Conservation (phyloP, 2,888 invertebrate species). For the Tetragnatha montana region DNA sequence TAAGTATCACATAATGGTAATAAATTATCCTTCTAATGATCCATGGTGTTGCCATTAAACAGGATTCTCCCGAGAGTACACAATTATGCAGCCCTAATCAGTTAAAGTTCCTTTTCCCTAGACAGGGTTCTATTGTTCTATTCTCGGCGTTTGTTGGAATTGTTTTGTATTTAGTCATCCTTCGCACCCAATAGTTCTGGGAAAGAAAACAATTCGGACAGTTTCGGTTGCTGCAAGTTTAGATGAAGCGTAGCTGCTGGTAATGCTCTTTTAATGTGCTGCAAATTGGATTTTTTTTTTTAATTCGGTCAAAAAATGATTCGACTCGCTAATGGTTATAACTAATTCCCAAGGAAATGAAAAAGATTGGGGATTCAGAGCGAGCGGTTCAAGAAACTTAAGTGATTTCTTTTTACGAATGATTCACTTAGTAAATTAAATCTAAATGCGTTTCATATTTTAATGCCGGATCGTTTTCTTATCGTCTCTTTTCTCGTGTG, state of each 20-base stretch:
- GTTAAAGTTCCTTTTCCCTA: conserved; percentile 18
- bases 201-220: background rate
- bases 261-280: background rate
- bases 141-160: background rate
- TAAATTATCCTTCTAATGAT: conserved; percentile 45
- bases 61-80: conserved; percentile 24
- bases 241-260: background rate
- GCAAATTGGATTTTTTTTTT: background rate
- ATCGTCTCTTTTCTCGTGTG: background rate
- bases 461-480: background rate
- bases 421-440: background rate
- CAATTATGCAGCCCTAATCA: conserved; percentile 9
- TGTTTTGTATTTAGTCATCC: background rate
- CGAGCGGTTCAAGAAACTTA: background rate
- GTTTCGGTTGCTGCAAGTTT: background rate
- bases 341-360: background rate
- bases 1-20: conserved; percentile 22
- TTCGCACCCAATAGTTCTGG: background rate
- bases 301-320: background rate
- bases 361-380: background rate
- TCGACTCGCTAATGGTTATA: background rate
- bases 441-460: background rate
- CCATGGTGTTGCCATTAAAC: conserved; percentile 36
- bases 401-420: background rate
- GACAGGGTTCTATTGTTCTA: background rate